Evolutionary conservation across 2,888 invertebrate species (phyloP).

Genomic region (Nephrotoma appendiculata): DNA sequence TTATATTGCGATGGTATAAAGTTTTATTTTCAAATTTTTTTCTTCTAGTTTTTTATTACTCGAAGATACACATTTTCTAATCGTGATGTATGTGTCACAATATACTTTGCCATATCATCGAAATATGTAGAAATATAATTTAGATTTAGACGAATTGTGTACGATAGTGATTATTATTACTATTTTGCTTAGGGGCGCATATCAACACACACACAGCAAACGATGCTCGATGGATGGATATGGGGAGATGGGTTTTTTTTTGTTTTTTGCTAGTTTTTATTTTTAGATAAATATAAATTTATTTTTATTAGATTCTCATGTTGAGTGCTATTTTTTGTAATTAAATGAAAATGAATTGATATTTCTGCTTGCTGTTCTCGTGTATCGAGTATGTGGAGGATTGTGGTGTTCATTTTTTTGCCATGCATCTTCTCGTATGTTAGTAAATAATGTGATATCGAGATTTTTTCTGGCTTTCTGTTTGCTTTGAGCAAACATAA

Average conservation of each 20-base stretch:
- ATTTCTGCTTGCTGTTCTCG: neutral
- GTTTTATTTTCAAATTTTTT: neutral
- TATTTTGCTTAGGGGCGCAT: neutral
- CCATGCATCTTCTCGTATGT: neutral
- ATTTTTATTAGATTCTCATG: neutral
- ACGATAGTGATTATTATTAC: neutral
- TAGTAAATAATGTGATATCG: neutral
- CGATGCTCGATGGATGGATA: neutral
- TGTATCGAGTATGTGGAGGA: neutral
- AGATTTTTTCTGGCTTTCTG: neutral
- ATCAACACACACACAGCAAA: neutral
- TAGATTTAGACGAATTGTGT: neutral
- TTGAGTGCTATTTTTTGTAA: neutral
- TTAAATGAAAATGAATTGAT: neutral
- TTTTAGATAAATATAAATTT: neutral
- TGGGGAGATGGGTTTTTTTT: neutral
- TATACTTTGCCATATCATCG: neutral
- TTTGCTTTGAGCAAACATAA: neutral
- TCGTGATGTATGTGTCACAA: neutral
- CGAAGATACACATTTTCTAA: neutral
- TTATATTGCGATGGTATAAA: neutral
- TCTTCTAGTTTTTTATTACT: no score
- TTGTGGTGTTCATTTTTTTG: neutral
- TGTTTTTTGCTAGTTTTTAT: neutral
- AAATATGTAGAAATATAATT: neutral